Evolutionary conservation across 2,797 vertebrate genomes (phyloP).

Genomic region (Acanthopagrus latus): DNA sequence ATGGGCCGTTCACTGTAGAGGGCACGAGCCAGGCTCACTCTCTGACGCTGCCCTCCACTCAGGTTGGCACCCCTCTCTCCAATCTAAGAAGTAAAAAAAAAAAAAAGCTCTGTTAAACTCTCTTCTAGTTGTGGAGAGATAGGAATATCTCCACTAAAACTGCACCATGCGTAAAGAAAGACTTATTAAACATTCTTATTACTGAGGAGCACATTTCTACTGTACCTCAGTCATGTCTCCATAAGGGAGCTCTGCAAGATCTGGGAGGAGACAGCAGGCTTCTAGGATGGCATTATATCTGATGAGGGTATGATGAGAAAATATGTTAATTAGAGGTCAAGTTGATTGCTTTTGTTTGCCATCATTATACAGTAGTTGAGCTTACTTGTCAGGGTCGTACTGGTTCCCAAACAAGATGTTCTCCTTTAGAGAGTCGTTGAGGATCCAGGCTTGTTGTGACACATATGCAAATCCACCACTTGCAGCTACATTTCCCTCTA

Average conservation of each 20-base stretch:
- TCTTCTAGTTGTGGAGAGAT: constrained; percentile 3
- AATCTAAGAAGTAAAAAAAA: constrained; percentile 73
- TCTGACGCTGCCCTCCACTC: constrained; percentile 89
- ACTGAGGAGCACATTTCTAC: constrained; percentile 2
- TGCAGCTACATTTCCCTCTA: constrained; percentile 85
- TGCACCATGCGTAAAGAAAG: neutral
- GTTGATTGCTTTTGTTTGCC: neutral
- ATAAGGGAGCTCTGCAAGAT: constrained; percentile 85
- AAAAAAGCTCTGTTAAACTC: neutral
- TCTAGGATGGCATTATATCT: constrained; percentile 86
- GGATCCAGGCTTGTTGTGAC: constrained; percentile 90
- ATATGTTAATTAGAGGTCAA: neutral
- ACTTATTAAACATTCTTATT: neutral
- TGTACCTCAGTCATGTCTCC: constrained; percentile 90
- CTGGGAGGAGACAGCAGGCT: constrained; percentile 87
- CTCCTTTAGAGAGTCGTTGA: constrained; percentile 88
- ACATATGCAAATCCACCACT: constrained; percentile 85
- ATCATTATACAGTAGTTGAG: neutral
- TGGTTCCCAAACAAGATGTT: constrained; percentile 89
- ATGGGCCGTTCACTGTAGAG: constrained; percentile 87
- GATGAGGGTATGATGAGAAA: constrained; percentile 29
- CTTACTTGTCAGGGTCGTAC: constrained; percentile 84
- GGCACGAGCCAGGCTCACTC: constrained; percentile 88
- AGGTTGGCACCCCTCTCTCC: constrained; percentile 89
- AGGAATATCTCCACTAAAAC: constrained; percentile 1